These are phyloP conservation scores for Drosophila repleta DNA, from an alignment of 1,140 invertebrate species.

Conservation along the genomic window DNA sequence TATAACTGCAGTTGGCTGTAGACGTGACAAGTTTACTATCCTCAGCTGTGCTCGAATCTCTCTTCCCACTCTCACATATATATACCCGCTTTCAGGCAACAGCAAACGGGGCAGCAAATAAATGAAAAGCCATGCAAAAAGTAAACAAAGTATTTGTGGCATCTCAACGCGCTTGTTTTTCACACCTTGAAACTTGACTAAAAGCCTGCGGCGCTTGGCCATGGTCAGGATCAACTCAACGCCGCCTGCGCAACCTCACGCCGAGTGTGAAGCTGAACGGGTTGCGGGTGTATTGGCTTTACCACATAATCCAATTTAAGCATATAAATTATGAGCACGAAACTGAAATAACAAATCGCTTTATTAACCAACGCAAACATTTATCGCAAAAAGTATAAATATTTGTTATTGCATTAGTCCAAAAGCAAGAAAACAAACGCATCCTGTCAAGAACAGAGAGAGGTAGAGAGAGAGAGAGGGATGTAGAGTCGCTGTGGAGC, in stretches of 20 bases:
- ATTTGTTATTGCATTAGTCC: constrained; percentile 79
- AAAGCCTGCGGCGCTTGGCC: constrained; percentile 61
- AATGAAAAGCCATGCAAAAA: constrained; percentile 17
- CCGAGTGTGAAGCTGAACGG: neutral
- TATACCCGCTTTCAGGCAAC: neutral
- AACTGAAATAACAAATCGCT: constrained; percentile 78
- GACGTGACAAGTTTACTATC: no score
- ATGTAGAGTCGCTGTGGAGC: neutral
- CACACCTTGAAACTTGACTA: constrained; percentile 51
- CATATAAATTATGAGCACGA: constrained; percentile 78
- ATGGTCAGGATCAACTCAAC: constrained; percentile 38
- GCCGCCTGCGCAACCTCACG: constrained; percentile 35
- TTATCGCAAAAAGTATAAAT: constrained; percentile 83
- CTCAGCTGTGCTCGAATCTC: no score
- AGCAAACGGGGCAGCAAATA: constrained; percentile 6
- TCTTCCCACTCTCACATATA: neutral
- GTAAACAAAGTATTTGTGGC: constrained; percentile 24
- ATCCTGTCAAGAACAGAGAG: constrained; percentile 22
- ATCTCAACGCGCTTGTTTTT: constrained; percentile 38
- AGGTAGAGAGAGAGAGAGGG: no score
- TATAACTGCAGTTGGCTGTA: no score
- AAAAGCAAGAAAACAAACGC: constrained; percentile 20
- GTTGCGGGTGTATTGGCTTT: neutral
- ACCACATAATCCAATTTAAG: constrained; percentile 77
- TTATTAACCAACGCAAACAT: constrained; percentile 83